These are phyloP conservation scores for Danionella dracula DNA, from an alignment of 2,797 vertebrate species.

Conservation along the genomic window DNA sequence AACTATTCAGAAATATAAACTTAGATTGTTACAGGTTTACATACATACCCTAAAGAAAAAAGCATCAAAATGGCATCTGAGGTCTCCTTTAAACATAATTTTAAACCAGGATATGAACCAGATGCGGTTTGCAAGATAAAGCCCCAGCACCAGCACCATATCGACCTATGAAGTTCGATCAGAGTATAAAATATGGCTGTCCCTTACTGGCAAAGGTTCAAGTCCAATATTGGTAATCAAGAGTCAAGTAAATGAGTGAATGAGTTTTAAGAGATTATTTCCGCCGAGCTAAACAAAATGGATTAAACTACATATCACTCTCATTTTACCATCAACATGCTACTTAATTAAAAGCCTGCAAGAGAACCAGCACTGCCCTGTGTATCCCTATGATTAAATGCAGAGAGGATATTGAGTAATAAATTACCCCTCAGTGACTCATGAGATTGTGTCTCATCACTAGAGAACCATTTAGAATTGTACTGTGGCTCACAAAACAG, in stretches of 20 bases:
- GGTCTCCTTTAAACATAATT: no score
- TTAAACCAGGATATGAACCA: no score
- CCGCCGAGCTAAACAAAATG: constrained; percentile 54
- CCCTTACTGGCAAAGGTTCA: constrained; percentile 40
- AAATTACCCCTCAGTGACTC: constrained; percentile 37
- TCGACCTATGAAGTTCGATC: background rate
- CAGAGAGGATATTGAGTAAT: constrained; percentile 26
- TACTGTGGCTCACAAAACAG: background rate
- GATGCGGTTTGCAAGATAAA: background rate
- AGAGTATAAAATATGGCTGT: background rate
- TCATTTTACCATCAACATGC: constrained; percentile 43
- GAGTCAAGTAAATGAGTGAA: constrained; percentile 48
- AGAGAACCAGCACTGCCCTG: constrained; percentile 16
- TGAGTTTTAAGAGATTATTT: constrained; percentile 55
- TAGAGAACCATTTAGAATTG: background rate
- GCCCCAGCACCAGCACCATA: background rate
- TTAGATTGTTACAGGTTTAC: no score
- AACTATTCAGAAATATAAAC: no score
- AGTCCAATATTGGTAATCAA: constrained; percentile 50
- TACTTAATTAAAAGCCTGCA: constrained; percentile 58
- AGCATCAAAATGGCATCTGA: no score
- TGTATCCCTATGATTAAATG: constrained; percentile 35
- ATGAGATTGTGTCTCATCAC: background rate
- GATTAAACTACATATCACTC: constrained; percentile 51
- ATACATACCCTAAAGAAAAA: no score